Percentiles rank a stretch among this genome's conserved stretches.
phyloP scores from a whole-genome alignment of 2,888 invertebrate species.

The Eulithis testata region DNA sequence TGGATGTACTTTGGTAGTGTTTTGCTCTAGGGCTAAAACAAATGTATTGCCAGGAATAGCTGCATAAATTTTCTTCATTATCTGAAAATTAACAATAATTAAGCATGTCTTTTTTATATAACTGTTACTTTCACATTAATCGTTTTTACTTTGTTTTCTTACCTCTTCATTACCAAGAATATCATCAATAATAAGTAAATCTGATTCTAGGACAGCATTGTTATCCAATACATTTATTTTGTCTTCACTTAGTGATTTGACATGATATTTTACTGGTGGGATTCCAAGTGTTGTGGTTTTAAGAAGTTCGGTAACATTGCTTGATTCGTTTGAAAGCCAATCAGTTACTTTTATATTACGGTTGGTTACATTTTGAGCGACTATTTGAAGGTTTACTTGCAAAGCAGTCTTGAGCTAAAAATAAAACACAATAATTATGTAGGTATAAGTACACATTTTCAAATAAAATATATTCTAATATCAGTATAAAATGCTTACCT shows the following conservation, averaged over 20 bases:
- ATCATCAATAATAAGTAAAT: slow-evolving; percentile 54
- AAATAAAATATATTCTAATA: too few species aligned
- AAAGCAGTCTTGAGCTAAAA: slow-evolving; percentile 55
- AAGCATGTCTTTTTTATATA: too few species aligned
- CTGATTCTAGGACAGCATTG: slow-evolving; percentile 35
- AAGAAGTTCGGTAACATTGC: slow-evolving; percentile 42
- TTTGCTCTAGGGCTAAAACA: slow-evolving; percentile 53
- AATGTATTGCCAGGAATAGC: slow-evolving; percentile 50
- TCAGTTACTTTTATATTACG: slow-evolving; percentile 46
- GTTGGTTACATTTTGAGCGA: slow-evolving; percentile 50
- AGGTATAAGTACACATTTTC: too few species aligned
- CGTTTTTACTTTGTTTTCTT: slow-evolving; percentile 11
- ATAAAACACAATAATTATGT: background rate
- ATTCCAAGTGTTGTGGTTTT: slow-evolving; percentile 41
- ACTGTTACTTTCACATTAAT: background rate
- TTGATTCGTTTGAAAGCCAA: slow-evolving; percentile 41
- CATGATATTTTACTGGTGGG: slow-evolving; percentile 32
- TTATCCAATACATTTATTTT: slow-evolving; percentile 26
- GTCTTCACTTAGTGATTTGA: slow-evolving; percentile 30
- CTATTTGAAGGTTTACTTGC: slow-evolving; percentile 56
- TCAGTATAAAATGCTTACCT: slow-evolving; percentile 40
- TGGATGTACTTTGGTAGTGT: slow-evolving; percentile 45
- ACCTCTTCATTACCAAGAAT: slow-evolving; percentile 55
- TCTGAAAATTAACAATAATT: slow-evolving; percentile 47
- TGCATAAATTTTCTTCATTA: slow-evolving; percentile 49